Evolutionary conservation across 2,113 vertebrate genomes (phyloP).

Genomic region (Ornithorhynchus anatinus): DNA sequence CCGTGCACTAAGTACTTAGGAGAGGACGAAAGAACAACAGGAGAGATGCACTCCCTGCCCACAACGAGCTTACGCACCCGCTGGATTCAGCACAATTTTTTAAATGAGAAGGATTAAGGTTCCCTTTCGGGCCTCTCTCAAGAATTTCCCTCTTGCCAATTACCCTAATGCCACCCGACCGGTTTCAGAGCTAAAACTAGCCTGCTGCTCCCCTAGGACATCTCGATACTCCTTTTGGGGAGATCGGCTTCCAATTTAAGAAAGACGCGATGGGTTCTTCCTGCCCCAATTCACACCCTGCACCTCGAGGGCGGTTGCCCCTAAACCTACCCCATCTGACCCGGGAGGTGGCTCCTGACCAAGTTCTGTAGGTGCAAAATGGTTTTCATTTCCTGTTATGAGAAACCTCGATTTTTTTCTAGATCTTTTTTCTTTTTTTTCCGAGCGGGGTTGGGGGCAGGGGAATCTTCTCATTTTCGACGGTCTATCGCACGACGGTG

Average conservation of each 20-base stretch:
- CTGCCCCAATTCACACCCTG: no score
- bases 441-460: no score
- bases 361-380: rapidly evolving
- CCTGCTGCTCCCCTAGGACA: neutral
- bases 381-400: neutral
- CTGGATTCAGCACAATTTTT: no score
- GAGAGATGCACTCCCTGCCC: no score
- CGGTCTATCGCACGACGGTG: neutral
- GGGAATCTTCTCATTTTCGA: rapidly evolving
- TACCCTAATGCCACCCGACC: neutral
- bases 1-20: no score
- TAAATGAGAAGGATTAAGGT: no score
- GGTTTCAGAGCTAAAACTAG: neutral
- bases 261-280: no score
- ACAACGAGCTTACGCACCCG: no score
- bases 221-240: neutral
- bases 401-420: neutral
- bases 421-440: neutral
- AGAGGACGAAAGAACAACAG: no score
- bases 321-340: neutral
- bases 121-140: no score
- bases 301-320: neutral
- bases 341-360: neutral
- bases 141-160: no score
- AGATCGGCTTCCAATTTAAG: rapidly evolving